Base-by-base conservation (phyloP, 2,797 vertebrate species). In the Salarias fasciatus region DNA sequence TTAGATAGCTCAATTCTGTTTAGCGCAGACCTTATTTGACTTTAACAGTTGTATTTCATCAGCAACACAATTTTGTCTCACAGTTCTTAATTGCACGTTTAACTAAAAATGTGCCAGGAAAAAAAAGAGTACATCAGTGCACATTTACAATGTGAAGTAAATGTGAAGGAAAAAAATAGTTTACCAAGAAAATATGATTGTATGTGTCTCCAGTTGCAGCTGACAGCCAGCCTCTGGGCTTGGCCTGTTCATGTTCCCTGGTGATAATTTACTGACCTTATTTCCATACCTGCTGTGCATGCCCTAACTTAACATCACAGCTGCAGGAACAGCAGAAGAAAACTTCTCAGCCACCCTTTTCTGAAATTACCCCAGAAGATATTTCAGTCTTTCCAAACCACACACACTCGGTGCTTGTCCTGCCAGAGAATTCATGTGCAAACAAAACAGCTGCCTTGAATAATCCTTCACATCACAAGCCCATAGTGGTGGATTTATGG, bases 251-350 rank as follows among this genome's bases (percentile, higher is more conserved):
- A 40, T 71, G 69, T 59, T 76, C 69, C 53, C 57, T 74, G 72
- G 54, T 45, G 80, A 86, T 82, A 83, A 75, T n/a, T 29, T 43
- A 36, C 24, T 14, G 60, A 55, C 53, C 72, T 83, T 41, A 82
- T 79, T 86, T 83, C 62, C 83, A 85, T 82, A 81, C 58, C 78
- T 83, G 63, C 38, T 13, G 50, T 73, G 45, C 90, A 69, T 77
- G 90, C 37, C 82, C 63, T 64, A 84, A 90, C 90, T 84, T 35
- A 85, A 90, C 67, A 61, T 15, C 12, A 46, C 49, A 72, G 48
- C 80, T 72, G 56, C 78, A 68, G 68, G 69, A 75, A 47, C 2
- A 3, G 53, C 9, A 8, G 70, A 63, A 14, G 5, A 72, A 57
- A 64, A 47, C 31, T 24, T 6, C 40, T 62, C 5, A 68, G 15